Percentiles rank a stretch among this genome's conserved stretches.
Conservation (phyloP, 2,888 invertebrate genomes). For the Rhodophaea formosa region DNA sequence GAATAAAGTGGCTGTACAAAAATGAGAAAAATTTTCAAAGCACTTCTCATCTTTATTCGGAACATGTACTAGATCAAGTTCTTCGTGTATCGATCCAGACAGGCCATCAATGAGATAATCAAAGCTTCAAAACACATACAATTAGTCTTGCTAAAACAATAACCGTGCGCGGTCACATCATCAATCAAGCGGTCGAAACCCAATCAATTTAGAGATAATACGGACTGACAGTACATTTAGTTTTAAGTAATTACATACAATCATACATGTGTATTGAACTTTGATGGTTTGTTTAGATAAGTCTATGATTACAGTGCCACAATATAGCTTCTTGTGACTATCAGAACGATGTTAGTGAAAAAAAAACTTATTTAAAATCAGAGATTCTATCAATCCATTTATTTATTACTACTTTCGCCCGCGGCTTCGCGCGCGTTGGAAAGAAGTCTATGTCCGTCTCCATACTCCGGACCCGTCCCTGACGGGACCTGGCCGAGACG, state of each 20-base stretch:
- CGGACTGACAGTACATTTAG: conserved; percentile 17
- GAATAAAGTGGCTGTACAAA: no score
- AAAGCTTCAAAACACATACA: conserved; percentile 14
- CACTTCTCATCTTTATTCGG: not conserved
- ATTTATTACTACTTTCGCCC: no score
- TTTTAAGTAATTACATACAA: conserved; percentile 15
- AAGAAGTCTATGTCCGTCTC: no score
- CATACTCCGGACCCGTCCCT: no score
- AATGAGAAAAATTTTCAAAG: no score
- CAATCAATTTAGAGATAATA: conserved; percentile 19
- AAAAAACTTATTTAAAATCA: no score
- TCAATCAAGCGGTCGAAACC: conserved; percentile 14
- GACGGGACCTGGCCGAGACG: no score
- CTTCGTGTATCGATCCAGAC: not conserved
- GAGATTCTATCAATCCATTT: no score
- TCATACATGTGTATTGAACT: conserved; percentile 6
- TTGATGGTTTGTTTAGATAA: conserved; percentile 15
- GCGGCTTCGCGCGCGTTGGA: no score
- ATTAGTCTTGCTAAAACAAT: conserved; percentile 17
- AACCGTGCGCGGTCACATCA: conserved; percentile 8
- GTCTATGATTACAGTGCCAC: conserved; percentile 4
- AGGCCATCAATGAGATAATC: conserved; percentile 12
- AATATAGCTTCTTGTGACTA: not conserved
- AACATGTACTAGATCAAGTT: not conserved
- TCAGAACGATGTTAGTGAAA: not conserved